phyloP scores from a whole-genome alignment of 2,113 vertebrate genomes.

The Corythornis vintsioides region DNA sequence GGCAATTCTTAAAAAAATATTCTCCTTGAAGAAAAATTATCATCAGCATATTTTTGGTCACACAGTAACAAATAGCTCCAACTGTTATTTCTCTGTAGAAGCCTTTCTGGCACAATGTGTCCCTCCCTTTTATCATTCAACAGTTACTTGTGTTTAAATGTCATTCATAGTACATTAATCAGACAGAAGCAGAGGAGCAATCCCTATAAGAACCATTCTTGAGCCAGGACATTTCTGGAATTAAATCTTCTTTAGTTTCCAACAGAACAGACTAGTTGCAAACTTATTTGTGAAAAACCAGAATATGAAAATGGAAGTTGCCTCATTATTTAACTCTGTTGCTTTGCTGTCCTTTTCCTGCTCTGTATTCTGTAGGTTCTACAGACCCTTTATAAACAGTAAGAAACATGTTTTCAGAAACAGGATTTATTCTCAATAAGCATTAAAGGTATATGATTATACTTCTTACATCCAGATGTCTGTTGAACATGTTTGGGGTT shows the following conservation, averaged over 20 bases:
- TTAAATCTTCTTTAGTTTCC: neutral
- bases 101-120: neutral
- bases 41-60: neutral
- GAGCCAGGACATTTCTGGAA: neutral
- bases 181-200: neutral
- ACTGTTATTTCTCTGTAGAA: neutral
- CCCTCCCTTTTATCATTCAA: neutral
- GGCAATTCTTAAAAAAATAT: neutral
- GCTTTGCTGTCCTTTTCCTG: neutral
- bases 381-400: neutral
- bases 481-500: fast-evolving
- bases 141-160: neutral
- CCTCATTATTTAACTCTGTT: fast-evolving
- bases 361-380: neutral
- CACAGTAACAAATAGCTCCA: neutral
- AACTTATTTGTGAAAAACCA: neutral
- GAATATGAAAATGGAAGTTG: neutral
- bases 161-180: neutral
- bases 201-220: neutral
- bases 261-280: neutral
- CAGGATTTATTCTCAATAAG: neutral
- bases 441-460: neutral
- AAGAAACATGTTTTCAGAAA: neutral
- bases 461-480: neutral
- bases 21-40: neutral